A percentile compares a stretch with the other conserved stretches of the same genome.
Evolutionary conservation across 2,888 invertebrate genomes (phyloP).

Genomic region (Macaria notata): DNA sequence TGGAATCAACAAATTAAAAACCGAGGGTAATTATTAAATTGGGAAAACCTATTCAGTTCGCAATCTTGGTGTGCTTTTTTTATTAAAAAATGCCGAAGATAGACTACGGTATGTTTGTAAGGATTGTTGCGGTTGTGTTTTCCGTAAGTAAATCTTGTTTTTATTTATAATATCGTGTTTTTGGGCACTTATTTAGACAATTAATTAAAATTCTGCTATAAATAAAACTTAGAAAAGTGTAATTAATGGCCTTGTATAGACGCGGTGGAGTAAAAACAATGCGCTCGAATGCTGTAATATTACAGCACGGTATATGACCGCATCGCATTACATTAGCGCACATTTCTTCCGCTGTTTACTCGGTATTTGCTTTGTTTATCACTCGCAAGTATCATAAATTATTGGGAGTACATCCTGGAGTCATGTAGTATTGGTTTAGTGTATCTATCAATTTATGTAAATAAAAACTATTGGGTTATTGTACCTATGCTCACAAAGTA

Average conservation of each 20-base stretch:
- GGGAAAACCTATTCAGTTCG: not conserved
- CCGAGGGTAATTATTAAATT: slow-evolving; percentile 22
- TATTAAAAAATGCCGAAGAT: slow-evolving; percentile 57
- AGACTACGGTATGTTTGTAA: slow-evolving; percentile 67
- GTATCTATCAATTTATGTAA: too few species aligned
- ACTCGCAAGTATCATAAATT: slow-evolving; percentile 7
- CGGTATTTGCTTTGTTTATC: slow-evolving; percentile 20
- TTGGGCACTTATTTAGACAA: not conserved
- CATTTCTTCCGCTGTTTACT: slow-evolving; percentile 5
- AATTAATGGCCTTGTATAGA: not conserved
- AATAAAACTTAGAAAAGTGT: not conserved
- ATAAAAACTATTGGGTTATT: too few species aligned
- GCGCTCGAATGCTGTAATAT: not conserved
- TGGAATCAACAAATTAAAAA: not conserved
- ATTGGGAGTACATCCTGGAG: slow-evolving; percentile 8
- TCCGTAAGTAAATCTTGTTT: slow-evolving; percentile 57
- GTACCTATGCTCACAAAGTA: too few species aligned
- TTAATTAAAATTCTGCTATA: not conserved
- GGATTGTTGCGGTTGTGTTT: slow-evolving; percentile 70
- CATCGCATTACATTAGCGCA: slow-evolving; percentile 10
- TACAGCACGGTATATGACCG: slow-evolving; percentile 2
- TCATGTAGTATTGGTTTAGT: slow-evolving; percentile 2
- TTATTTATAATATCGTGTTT: not conserved
- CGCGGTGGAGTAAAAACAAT: not conserved
- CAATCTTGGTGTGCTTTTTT: too few species aligned